Conservation (phyloP, 1,140 invertebrate species). For the Paracyclopina nana region DNA sequence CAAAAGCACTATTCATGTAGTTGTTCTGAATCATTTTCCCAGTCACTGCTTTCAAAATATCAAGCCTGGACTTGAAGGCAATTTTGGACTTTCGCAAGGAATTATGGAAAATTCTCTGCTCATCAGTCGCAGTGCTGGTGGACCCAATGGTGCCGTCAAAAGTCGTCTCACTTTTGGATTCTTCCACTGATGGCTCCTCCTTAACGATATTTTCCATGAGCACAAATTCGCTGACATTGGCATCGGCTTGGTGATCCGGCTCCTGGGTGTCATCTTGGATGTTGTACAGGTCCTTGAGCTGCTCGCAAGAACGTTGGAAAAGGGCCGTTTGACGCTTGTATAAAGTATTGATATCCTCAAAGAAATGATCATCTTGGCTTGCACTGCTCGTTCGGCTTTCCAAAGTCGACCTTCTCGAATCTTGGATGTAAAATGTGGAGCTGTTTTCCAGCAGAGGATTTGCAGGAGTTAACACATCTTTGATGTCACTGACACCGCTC, state of each 20-base stretch:
- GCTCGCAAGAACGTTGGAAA: not conserved
- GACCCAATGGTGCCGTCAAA: not conserved
- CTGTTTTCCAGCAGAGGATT: not conserved
- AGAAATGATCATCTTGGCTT: not conserved
- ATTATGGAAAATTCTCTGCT: no score
- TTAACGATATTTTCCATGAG: no score
- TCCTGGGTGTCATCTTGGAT: no score
- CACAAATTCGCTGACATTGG: no score
- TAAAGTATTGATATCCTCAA: not conserved
- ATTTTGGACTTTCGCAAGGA: no score
- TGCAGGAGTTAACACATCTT: not conserved
- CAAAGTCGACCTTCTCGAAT: not conserved
- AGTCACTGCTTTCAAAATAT: not conserved
- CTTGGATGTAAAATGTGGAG: not conserved
- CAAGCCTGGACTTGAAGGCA: not conserved
- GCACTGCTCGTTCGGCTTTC: not conserved
- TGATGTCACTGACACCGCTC: not conserved
- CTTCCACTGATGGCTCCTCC: no score
- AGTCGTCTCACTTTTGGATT: no score
- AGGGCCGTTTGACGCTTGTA: not conserved
- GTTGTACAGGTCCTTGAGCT: not conserved
- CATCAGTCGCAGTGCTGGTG: not conserved
- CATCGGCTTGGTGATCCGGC: no score
- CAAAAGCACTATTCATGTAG: not conserved
- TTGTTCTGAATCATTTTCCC: not conserved